Conservation (phyloP, 2,888 invertebrate species). For the Pilophorus perplexus region DNA sequence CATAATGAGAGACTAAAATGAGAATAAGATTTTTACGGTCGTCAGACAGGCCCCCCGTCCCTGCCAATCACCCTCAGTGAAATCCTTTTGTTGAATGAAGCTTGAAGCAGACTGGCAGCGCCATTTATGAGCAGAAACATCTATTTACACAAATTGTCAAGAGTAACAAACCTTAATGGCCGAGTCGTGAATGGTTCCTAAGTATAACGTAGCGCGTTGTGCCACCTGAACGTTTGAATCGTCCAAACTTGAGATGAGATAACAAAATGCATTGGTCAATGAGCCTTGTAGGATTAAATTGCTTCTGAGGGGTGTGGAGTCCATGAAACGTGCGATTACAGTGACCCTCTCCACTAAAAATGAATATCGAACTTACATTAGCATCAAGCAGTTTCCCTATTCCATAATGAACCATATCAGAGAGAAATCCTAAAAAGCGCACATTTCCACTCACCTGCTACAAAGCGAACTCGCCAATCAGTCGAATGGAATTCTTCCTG, state of each 20-base stretch:
- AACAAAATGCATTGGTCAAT: conserved; percentile 94
- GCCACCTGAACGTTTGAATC: conserved; percentile 94
- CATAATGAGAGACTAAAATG: conserved; percentile 74
- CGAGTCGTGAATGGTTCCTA: conserved; percentile 88
- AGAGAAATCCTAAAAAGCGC: not conserved
- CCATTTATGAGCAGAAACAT: no score
- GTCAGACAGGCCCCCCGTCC: no score
- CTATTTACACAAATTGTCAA: not conserved
- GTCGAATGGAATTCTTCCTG: conserved; percentile 89
- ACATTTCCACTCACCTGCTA: conserved; percentile 62
- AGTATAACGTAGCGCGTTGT: conserved; percentile 84
- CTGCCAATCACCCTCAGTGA: no score
- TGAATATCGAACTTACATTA: not conserved
- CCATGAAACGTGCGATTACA: conserved; percentile 88
- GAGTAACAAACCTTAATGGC: conserved; percentile 68
- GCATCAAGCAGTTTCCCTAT: no score
- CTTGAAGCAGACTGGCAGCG: no score
- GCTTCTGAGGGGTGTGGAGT: conserved; percentile 79
- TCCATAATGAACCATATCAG: no score
- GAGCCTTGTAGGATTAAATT: conserved; percentile 86
- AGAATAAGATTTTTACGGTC: not conserved
- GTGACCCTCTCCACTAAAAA: conserved; percentile 83
- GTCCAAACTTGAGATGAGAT: conserved; percentile 92
- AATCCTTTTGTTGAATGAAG: no score
- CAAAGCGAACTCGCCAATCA: conserved; percentile 87